Conservation (phyloP, 2,888 invertebrate genomes). For the Julus scandinavius region DNA sequence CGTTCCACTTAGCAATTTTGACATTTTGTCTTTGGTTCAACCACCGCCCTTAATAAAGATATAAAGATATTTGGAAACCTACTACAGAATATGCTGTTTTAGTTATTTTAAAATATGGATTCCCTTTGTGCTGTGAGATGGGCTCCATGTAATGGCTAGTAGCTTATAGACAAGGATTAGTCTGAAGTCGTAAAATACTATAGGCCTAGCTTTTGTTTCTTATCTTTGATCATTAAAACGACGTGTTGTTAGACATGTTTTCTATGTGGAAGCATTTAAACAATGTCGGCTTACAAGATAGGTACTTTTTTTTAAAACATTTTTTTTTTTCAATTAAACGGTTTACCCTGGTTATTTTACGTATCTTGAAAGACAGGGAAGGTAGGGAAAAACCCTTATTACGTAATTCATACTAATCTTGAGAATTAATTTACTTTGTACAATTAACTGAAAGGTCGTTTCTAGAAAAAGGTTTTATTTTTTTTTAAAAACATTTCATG, state of each 20-base stretch:
- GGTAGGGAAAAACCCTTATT: not conserved
- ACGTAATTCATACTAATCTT: too few relatives aligned
- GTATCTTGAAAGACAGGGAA: not conserved
- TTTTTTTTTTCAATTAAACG: not conserved
- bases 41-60: conserved; percentile 33
- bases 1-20: not conserved
- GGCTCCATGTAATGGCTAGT: not conserved
- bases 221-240: conserved; percentile 33
- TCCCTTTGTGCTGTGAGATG: conserved; percentile 5
- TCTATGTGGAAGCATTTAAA: conserved; percentile 33
- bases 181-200: not conserved
- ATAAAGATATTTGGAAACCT: conserved; percentile 33
- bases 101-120: conserved; percentile 26
- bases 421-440: too few relatives aligned
- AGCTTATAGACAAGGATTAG: conserved; percentile 33
- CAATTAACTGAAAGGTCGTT: too few relatives aligned
- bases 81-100: conserved; percentile 9
- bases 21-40: conserved; percentile 6
- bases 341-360: not conserved
- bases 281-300: conserved; percentile 33
- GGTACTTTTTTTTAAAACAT: not conserved
- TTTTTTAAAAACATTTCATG: too few relatives aligned
- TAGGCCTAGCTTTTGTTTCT: conserved; percentile 25
- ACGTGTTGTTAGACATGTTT: conserved; percentile 33
- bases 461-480: too few relatives aligned